Evolutionary conservation across 2,113 vertebrate genomes (phyloP), one percentile per base, ranked within the genome.

Genomic region (Australoheros scitulus): DNA sequence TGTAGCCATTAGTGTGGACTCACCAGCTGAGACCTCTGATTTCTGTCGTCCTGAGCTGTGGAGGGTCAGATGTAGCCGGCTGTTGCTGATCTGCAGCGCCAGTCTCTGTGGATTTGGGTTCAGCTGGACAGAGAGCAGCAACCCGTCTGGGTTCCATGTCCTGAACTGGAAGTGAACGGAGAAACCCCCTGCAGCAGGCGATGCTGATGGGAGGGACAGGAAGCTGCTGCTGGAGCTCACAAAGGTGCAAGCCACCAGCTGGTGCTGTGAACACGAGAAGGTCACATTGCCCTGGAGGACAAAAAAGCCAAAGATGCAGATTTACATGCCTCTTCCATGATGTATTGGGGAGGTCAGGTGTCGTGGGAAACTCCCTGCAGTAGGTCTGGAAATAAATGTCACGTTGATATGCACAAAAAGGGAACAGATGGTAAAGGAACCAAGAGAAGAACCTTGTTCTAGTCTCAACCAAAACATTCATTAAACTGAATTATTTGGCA

Each of bases 101-200:
- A 99, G 95, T 34, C 94, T 93, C 56, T 96, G 96, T 0, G 96
- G 96, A 85, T 94, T 95, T 72, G 93, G 96, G 84, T 94, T 95
- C 65, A 99, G 93, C 52, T 94, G 91, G 0, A 96, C 93, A 55
- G 95, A 96, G 63, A 99, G 92, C 63, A 99, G 96, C 29, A 98
- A 95, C 24, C 97, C 97, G 1, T 99, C 96, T 9, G 92, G 90
- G 93, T 98, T 99, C 98, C 98, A 99, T 0, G 97, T 99, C 86
- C 98, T 96, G 91, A 99, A 98, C 95, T 99, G 98, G 92, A 99
- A 97, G 80, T 96, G 97, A 52, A 97, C 93, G 1, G 97, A 96
- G 75, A 99, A 95, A 18, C 87, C 92, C 80, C 76, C 91, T 0
- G 61, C 7, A 68, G 80, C 76, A 32, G 96, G 93, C 1, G 97